Percentiles rank a stretch among this genome's conserved stretches.
Conservation (phyloP, 53 echinoderm and acorn worm genomes). For the Henricia sp. region DNA sequence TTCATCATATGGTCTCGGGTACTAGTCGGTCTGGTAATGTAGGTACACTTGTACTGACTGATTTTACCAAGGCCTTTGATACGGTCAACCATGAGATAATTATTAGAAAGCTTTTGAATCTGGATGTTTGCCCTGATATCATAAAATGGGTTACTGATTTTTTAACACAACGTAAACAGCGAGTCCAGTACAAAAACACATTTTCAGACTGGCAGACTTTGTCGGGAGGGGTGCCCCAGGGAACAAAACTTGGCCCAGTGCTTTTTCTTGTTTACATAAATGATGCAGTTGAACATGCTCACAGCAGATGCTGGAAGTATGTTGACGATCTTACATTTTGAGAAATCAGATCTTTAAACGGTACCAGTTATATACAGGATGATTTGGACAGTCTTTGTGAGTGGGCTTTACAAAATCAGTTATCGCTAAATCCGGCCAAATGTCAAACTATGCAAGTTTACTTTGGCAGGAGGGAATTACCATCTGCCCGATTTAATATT, state of each 20-base stretch:
- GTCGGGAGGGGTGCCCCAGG: not conserved
- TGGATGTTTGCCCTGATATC: not conserved
- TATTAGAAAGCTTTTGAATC: not conserved
- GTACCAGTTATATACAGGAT: not conserved
- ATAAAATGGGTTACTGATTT: conserved; percentile 4
- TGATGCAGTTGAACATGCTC: not conserved
- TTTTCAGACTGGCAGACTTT: not conserved
- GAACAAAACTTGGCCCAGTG: not conserved
- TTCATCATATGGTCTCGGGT: not conserved
- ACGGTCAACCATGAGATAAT: not conserved
- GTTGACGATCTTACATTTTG: not conserved
- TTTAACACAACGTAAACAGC: not conserved
- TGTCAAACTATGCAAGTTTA: not conserved
- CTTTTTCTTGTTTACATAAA: not conserved
- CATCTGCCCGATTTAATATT: not conserved
- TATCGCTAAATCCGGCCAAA: conserved; percentile 2
- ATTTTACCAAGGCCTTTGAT: conserved; percentile 5
- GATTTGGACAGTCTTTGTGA: not conserved
- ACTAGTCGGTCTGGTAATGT: not conserved
- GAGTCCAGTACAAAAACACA: not conserved
- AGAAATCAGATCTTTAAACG: not conserved
- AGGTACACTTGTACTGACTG: not conserved
- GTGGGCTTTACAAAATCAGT: not conserved
- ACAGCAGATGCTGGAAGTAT: not conserved
- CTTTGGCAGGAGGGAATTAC: not conserved